Percentiles rank a stretch among this genome's conserved stretches.
phyloP scores from a whole-genome alignment of 2,797 vertebrate genomes.

The Pelochelys cantorii region DNA sequence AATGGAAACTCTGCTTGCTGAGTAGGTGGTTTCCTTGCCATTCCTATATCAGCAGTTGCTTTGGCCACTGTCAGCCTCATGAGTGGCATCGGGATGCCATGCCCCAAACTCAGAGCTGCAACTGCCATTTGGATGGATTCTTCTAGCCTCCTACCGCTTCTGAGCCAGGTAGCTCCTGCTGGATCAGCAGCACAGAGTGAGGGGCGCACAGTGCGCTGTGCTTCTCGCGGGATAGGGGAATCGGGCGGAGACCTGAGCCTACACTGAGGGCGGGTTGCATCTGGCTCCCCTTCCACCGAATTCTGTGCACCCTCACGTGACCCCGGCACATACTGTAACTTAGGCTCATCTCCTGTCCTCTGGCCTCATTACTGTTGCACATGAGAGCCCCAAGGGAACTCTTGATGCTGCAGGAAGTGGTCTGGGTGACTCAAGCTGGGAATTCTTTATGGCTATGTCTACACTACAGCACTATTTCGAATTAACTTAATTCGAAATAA shows the following conservation, averaged over 20 bases:
- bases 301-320: neutral
- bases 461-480: no score
- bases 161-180: neutral
- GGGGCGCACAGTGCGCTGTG: neutral
- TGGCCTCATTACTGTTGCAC: neutral
- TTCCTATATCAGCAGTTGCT: neutral
- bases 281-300: neutral
- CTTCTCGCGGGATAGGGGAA: neutral
- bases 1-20: neutral
- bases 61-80: neutral
- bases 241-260: neutral
- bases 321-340: neutral
- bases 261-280: neutral
- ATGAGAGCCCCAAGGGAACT: neutral
- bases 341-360: neutral
- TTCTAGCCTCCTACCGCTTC: neutral
- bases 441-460: no score
- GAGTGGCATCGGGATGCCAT: neutral
- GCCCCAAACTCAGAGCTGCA: neutral
- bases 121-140: neutral
- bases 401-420: neutral
- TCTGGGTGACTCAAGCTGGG: neutral
- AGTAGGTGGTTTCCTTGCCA: neutral
- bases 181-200: neutral
- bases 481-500: no score